These are phyloP conservation scores for Polypedilum pembai DNA, from an alignment of 1,140 invertebrate genomes.

Conservation along the genomic window DNA sequence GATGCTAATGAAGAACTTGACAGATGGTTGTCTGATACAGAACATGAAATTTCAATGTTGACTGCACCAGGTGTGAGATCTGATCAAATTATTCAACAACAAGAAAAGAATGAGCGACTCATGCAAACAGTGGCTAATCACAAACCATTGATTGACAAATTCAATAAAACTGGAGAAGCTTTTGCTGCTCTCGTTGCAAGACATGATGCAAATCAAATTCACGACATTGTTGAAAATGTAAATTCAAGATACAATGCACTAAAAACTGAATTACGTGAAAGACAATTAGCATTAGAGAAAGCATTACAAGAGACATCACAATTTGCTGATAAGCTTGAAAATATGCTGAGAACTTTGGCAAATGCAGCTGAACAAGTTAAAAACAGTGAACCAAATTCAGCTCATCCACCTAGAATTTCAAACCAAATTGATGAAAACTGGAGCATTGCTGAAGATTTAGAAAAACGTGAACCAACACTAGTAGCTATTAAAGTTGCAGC, in stretches of 20 bases:
- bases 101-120: conserved; percentile 27
- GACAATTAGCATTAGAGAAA: conserved; percentile 79
- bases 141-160: conserved; percentile 29
- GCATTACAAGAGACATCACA: conserved; percentile 72
- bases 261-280: conserved; percentile 62
- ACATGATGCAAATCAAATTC: conserved; percentile 72
- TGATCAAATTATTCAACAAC: conserved; percentile 29
- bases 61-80: conserved; percentile 20
- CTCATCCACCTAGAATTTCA: conserved; percentile 85
- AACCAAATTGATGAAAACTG: conserved; percentile 94
- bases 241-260: conserved; percentile 77
- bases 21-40: conserved; percentile 27
- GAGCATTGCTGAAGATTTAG: conserved; percentile 79
- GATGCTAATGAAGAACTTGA: conserved; percentile 78
- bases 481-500: conserved; percentile 86
- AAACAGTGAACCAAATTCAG: conserved; percentile 85
- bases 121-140: conserved; percentile 24
- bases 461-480: conserved; percentile 84
- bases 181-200: conserved; percentile 46
- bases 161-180: conserved; percentile 28
- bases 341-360: conserved; percentile 84
- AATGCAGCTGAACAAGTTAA: conserved; percentile 88
- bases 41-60: conserved; percentile 28
- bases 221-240: conserved; percentile 73
- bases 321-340: conserved; percentile 92